These are phyloP conservation scores for Pangasius sanitwongsei DNA, from an alignment of 2,797 vertebrate genomes.

Conservation along the genomic window DNA sequence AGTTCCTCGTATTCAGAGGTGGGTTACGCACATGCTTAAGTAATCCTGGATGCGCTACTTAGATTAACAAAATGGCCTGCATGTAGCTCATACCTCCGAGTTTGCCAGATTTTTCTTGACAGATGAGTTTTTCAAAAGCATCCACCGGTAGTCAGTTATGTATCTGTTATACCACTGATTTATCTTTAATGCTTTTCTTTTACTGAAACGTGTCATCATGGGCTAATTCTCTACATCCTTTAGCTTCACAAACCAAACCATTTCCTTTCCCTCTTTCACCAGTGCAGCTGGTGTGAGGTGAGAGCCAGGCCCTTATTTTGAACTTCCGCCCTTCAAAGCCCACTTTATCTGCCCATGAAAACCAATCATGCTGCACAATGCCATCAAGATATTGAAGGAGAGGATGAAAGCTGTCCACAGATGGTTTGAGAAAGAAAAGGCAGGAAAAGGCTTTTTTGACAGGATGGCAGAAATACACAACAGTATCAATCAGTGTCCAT, in stretches of 20 bases:
- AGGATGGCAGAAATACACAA: not conserved
- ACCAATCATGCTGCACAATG: slow-evolving; percentile 17
- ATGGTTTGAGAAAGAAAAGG: not conserved
- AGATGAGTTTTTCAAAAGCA: not conserved
- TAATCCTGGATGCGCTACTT: not conserved
- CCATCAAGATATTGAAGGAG: not conserved
- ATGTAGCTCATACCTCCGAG: no score
- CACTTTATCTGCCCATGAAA: slow-evolving; percentile 39
- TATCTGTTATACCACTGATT: not conserved
- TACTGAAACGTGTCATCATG: not conserved
- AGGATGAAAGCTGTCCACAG: not conserved
- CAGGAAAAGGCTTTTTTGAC: slow-evolving; percentile 1
- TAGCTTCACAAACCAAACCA: not conserved
- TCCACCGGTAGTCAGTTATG: not conserved
- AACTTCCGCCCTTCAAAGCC: slow-evolving; percentile 38
- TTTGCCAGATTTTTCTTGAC: no score
- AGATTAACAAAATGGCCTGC: no score
- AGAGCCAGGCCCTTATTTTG: slow-evolving; percentile 4
- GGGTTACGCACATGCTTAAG: not conserved
- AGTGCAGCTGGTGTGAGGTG: not conserved
- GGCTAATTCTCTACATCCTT: no score
- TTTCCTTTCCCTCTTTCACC: not conserved
- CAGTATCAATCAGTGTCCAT: slow-evolving; percentile 12
- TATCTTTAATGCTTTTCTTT: not conserved
- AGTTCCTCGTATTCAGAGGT: not conserved